Evolutionary conservation across 2,797 vertebrate species (phyloP).

Genomic region (Heliangelus exortis): DNA sequence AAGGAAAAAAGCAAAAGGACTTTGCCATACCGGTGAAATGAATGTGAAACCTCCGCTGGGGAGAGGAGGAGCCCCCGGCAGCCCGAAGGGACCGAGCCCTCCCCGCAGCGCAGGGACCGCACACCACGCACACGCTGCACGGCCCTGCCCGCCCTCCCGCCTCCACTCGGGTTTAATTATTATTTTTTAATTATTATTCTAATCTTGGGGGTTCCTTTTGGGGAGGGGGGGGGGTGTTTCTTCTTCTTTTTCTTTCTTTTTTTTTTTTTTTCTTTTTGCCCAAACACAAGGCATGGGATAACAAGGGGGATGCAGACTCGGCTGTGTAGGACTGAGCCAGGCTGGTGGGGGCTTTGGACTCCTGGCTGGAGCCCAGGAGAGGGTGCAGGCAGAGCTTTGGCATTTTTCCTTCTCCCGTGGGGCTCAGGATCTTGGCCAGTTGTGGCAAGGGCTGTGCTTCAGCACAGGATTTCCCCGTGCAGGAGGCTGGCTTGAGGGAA

Average conservation of each 20-base stretch:
- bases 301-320: neutral
- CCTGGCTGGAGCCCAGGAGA: neutral
- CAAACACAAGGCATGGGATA: neutral
- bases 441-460: neutral
- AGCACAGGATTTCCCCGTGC: neutral
- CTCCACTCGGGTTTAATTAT: neutral
- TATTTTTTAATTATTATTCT: neutral
- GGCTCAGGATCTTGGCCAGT: neutral
- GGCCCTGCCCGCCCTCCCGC: neutral
- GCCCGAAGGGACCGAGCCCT: neutral
- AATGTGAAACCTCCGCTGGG: conserved; percentile 71
- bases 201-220: neutral
- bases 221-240: no score
- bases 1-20: conserved; percentile 61
- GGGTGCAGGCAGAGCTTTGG: neutral
- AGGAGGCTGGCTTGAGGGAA: neutral
- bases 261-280: neutral
- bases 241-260: no score
- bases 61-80: conserved; percentile 35
- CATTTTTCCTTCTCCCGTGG: neutral
- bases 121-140: neutral
- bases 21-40: conserved; percentile 69
- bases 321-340: neutral
- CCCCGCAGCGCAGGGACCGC: neutral
- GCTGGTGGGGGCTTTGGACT: neutral